Base-by-base conservation (phyloP, 2,113 vertebrate genomes). In the Phrynosoma blainvillii region DNA sequence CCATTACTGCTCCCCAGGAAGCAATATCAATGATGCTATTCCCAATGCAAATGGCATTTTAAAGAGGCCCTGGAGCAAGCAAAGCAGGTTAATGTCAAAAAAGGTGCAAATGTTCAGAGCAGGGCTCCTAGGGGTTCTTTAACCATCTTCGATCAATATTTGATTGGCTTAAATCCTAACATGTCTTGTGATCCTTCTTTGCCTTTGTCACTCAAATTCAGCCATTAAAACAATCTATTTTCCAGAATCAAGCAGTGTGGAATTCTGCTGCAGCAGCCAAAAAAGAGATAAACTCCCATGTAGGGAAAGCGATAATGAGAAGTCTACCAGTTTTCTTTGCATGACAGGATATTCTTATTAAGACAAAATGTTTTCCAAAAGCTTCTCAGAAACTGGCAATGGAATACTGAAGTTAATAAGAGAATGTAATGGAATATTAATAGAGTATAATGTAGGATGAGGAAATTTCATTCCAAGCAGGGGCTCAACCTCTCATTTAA, bases 41-140 rank as follows among this genome's bases (percentile, higher is more conserved):
- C 79, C 96, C 94, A 96, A 95, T 87, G 94, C 90, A 96, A 96
- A 96, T 93, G 88, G 93, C 89, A 96, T 95, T 96, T 97, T 96
- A 95, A 97, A 95, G 94, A 95, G 92, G 88, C 47, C 84, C 89
- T 86, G 88, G 90, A 89, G 91, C 47, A 91, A 88, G 47, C 87
- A 80, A 42, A 59, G 95, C 95, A 97, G 96, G 89, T 42, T 95
- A 96, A 96, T 95, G 91, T 83, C 92, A 59, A 87, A 89, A 88
- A 92, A 95, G 87, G 87, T 90, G 79, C 80, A 84, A 56, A 6
- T 1, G 32, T 59, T 79, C 56, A 80, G 86, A 75, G 88, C 73
- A 68, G 73, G 84, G 78, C 89, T 90, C 87, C 91, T 92, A 86
- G 77, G 88, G 94, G 86, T 85, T 95, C 91, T 89, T 81, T 80